Percentiles rank a stretch among this genome's conserved stretches.
Evolutionary conservation across 1,140 invertebrate species (phyloP).

Genomic region (Drosophila albomicans): DNA sequence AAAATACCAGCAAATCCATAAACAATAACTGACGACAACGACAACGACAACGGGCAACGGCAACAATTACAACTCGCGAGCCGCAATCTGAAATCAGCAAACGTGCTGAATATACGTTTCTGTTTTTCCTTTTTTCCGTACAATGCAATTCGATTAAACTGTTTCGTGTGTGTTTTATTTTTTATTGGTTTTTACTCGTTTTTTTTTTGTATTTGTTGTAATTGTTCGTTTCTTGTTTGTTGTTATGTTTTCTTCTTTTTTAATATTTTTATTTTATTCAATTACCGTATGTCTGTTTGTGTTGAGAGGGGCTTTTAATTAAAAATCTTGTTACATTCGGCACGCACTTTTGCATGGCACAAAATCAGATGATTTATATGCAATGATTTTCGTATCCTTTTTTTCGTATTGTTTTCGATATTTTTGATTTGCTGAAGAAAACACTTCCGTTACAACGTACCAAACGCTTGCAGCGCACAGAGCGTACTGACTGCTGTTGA

Average conservation of each 20-base stretch:
- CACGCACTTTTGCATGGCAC: constrained; percentile 23
- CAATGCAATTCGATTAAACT: constrained; percentile 45
- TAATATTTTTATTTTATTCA: constrained; percentile 9
- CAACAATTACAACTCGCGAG: constrained; percentile 46
- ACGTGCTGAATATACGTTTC: constrained; percentile 12
- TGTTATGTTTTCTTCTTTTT: not conserved
- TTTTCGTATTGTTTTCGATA: constrained; percentile 16
- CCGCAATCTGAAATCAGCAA: constrained; percentile 26
- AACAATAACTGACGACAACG: constrained; percentile 55
- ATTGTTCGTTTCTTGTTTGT: not conserved
- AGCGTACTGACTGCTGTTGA: constrained; percentile 69
- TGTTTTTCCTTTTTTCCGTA: constrained; percentile 16
- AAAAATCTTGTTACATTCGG: constrained; percentile 42
- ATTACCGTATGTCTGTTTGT: constrained; percentile 13
- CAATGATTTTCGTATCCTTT: constrained; percentile 16
- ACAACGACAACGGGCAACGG: constrained; percentile 2
- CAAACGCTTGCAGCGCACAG: constrained; percentile 77
- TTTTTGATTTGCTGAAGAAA: constrained; percentile 3
- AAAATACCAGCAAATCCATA: constrained; percentile 63
- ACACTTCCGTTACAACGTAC: constrained; percentile 74
- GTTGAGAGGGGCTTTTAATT: constrained; percentile 30
- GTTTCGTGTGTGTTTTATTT: constrained; percentile 26
- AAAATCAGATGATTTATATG: constrained; percentile 5
- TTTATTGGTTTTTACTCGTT: constrained; percentile 34
- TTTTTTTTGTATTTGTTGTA: not conserved